These are phyloP conservation scores for Nanorana parkeri DNA, from an alignment of 2,113 vertebrate genomes.

Conservation along the genomic window DNA sequence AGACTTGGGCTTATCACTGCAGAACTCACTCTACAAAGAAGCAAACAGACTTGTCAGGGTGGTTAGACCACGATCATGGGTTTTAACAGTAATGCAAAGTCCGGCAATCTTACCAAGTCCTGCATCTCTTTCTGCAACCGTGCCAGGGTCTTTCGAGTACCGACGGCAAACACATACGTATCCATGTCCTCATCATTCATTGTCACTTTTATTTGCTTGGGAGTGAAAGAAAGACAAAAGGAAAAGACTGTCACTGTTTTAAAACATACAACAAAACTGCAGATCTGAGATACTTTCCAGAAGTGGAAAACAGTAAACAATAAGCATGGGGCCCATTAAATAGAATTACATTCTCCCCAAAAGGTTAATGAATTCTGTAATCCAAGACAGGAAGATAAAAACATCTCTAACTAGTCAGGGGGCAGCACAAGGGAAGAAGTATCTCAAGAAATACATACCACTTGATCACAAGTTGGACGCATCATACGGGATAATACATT, in stretches of 20 bases:
- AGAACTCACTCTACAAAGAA: slow-evolving; percentile 89
- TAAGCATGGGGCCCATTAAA: too few species aligned
- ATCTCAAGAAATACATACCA: slow-evolving; percentile 76
- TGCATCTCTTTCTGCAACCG: slow-evolving; percentile 98
- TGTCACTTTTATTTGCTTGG: slow-evolving; percentile 97
- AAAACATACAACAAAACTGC: too few species aligned
- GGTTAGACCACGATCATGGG: neutral
- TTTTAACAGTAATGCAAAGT: neutral
- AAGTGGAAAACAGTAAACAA: too few species aligned
- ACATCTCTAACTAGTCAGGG: too few species aligned
- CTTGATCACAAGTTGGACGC: slow-evolving; percentile 95
- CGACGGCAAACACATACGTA: slow-evolving; percentile 94
- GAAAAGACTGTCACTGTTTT: too few species aligned
- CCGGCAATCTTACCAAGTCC: slow-evolving; percentile 82
- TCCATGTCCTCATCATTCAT: slow-evolving; percentile 99
- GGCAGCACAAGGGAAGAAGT: too few species aligned
- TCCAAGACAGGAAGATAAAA: too few species aligned
- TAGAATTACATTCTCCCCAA: too few species aligned
- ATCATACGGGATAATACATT: slow-evolving; percentile 97
- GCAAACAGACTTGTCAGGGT: slow-evolving; percentile 19
- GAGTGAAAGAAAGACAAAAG: slow-evolving; percentile 19
- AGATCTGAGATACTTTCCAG: too few species aligned
- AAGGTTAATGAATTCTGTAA: too few species aligned
- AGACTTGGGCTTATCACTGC: slow-evolving; percentile 97
- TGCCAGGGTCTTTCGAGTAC: slow-evolving; percentile 91